phyloP scores from a whole-genome alignment of 2,888 invertebrate species.

The Amiota minor region DNA sequence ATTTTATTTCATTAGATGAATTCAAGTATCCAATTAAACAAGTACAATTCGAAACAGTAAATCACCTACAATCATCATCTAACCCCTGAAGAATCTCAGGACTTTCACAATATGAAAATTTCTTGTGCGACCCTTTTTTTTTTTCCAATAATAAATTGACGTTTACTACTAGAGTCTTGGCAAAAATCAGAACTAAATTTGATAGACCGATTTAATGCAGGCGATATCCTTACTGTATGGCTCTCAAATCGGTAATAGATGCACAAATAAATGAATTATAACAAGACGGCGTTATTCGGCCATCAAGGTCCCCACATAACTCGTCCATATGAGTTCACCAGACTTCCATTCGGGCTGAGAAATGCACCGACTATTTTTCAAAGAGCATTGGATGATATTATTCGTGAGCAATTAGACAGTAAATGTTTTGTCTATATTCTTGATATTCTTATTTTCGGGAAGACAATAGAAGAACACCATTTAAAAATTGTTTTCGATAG shows the following conservation, averaged over 20 bases:
- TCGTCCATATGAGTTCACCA: slow-evolving; percentile 40
- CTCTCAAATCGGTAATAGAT: slow-evolving; percentile 59
- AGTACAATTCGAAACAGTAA: not conserved
- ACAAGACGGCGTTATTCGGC: slow-evolving; percentile 52
- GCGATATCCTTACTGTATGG: slow-evolving; percentile 62
- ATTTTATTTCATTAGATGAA: not conserved
- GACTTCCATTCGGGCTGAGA: slow-evolving; percentile 40
- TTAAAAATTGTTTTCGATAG: slow-evolving; percentile 28
- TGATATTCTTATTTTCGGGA: slow-evolving; percentile 37
- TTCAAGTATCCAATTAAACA: not conserved
- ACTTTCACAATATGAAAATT: too few species aligned
- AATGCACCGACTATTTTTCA: slow-evolving; percentile 41
- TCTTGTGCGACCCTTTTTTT: slow-evolving; percentile 54
- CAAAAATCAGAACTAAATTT: slow-evolving; percentile 58
- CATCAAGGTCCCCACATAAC: slow-evolving; percentile 46
- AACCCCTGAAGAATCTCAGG: not conserved
- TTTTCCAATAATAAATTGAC: slow-evolving; percentile 56
- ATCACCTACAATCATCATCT: not conserved
- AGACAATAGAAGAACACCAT: too few species aligned
- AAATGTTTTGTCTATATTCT: slow-evolving; percentile 41
- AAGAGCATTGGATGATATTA: slow-evolving; percentile 33
- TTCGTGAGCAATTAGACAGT: slow-evolving; percentile 32
- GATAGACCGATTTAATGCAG: slow-evolving; percentile 54
- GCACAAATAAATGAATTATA: slow-evolving; percentile 57
- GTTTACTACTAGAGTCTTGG: slow-evolving; percentile 57